A percentile compares a stretch with the other conserved stretches of the same genome.
Evolutionary conservation across 2,888 invertebrate species (phyloP).

Genomic region (Lamproptera curius): DNA sequence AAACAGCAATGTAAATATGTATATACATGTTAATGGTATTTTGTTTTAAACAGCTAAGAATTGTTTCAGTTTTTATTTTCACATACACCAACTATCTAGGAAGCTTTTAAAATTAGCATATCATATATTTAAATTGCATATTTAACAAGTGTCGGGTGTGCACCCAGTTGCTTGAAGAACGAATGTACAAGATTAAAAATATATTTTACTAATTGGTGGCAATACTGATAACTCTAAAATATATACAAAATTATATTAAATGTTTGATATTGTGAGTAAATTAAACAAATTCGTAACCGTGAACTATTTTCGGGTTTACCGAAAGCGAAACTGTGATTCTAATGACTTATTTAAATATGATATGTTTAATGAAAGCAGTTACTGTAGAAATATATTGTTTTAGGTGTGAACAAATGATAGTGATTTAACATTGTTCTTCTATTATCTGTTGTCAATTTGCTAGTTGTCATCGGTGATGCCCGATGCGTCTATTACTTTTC

Average conservation of each 20-base stretch:
- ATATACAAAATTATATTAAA: slow-evolving; percentile 3
- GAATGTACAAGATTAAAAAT: background rate
- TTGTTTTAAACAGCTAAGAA: slow-evolving; percentile 50
- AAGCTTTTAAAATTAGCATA: background rate
- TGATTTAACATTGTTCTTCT: slow-evolving; percentile 17
- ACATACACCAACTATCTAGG: slow-evolving; percentile 25
- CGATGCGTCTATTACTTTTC: slow-evolving; percentile 7
- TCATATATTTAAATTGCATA: background rate
- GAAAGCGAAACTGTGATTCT: slow-evolving; percentile 39
- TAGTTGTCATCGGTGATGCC: slow-evolving; percentile 10
- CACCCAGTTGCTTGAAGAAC: too few species aligned
- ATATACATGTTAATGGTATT: slow-evolving; percentile 70
- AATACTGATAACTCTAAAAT: background rate
- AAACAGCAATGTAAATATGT: slow-evolving; percentile 73
- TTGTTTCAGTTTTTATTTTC: slow-evolving; percentile 43
- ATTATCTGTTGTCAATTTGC: slow-evolving; percentile 12
- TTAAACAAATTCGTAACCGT: background rate
- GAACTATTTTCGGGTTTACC: slow-evolving; percentile 17
- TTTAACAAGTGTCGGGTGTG: background rate
- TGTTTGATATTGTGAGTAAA: slow-evolving; percentile 1
- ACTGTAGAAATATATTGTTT: background rate
- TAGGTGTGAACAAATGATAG: slow-evolving; percentile 1
- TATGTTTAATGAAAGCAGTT: too few species aligned
- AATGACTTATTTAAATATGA: too few species aligned
- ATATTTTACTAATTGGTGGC: background rate